Evolutionary conservation across 2,113 vertebrate species (phyloP).

Genomic region (Reinhardtius hippoglossoides): DNA sequence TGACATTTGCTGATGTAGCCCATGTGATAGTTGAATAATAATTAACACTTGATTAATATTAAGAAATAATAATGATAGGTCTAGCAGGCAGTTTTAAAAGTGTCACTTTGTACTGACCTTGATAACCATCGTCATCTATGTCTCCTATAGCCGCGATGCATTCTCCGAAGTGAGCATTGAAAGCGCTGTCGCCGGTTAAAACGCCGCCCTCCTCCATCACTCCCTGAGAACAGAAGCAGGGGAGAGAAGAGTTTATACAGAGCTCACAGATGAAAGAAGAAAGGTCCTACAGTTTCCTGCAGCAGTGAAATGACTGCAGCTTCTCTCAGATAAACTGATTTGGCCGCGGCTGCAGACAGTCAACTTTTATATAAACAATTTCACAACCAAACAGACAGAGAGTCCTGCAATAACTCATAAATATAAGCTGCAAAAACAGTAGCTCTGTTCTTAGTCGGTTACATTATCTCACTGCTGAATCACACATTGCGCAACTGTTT

Average conservation of each 20-base stretch:
- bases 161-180: conserved; percentile 97
- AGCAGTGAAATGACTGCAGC: conserved; percentile 20
- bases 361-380: conserved; percentile 25
- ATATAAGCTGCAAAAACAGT: conserved; percentile 45
- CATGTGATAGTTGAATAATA: no score
- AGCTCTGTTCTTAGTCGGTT: background rate
- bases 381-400: conserved; percentile 17
- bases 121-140: conserved; percentile 94
- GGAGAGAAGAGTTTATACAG: conserved; percentile 17
- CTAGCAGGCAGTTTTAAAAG: background rate
- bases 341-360: conserved; percentile 1
- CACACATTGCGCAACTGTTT: conserved; percentile 15
- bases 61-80: no score
- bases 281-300: background rate
- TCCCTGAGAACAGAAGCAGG: conserved; percentile 85
- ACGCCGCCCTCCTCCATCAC: conserved; percentile 88
- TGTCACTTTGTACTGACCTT: conserved; percentile 83
- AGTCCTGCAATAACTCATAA: conserved; percentile 10
- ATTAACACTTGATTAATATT: no score
- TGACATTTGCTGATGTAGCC: no score
- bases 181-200: conserved; percentile 86
- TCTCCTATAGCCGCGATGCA: conserved; percentile 90
- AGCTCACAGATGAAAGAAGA: conserved; percentile 11
- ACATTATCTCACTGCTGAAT: conserved; percentile 16
- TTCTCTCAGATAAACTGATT: conserved; percentile 36